These are phyloP conservation scores for Allacma fusca DNA, from an alignment of 2,888 invertebrate genomes.

Conservation along the genomic window DNA sequence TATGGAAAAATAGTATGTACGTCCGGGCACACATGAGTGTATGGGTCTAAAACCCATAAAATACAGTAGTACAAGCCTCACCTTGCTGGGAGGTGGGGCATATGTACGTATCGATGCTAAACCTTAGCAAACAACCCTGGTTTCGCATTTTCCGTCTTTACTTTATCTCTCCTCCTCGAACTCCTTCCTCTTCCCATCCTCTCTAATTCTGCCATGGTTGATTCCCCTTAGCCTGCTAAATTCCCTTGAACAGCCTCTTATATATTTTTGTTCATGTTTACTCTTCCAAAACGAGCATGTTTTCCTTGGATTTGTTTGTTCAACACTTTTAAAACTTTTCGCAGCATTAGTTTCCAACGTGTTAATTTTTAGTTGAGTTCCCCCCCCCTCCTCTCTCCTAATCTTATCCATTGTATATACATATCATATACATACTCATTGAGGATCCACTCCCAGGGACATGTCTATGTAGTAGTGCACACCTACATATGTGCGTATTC, in stretches of 20 bases:
- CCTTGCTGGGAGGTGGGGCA: not conserved
- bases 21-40: too few relatives aligned
- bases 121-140: not conserved
- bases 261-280: not conserved
- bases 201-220: not conserved
- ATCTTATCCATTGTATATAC: too few relatives aligned
- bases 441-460: too few relatives aligned
- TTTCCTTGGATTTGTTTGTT: conserved; percentile 16
- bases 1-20: too few relatives aligned
- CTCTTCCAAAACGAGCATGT: not conserved
- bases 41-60: too few relatives aligned
- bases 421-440: not conserved
- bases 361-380: not conserved
- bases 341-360: not conserved
- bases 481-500: too few relatives aligned
- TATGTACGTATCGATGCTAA: not conserved
- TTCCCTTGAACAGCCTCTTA: not conserved
- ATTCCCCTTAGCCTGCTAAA: not conserved
- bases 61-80: not conserved
- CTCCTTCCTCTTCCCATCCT: not conserved
- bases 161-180: not conserved
- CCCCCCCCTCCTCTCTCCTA: not conserved
- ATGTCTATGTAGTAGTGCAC: too few relatives aligned
- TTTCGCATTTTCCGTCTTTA: conserved; percentile 4
- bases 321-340: conserved; percentile 5